A percentile compares a stretch with the other conserved stretches of the same genome.
These are phyloP conservation scores for Chloroclysta siterata DNA, from an alignment of 2,888 invertebrate species.

Conservation along the genomic window DNA sequence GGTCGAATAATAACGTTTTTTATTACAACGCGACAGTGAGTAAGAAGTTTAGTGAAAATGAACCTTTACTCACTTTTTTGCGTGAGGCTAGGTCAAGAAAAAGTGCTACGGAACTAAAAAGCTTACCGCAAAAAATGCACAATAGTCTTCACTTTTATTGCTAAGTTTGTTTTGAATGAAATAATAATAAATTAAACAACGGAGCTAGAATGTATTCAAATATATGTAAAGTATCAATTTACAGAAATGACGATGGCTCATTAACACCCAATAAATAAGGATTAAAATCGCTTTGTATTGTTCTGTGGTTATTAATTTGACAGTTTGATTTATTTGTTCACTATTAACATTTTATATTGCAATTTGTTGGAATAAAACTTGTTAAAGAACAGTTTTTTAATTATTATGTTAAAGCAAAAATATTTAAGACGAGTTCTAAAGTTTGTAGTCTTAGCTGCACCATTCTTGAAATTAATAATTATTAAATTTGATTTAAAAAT, in stretches of 20 bases:
- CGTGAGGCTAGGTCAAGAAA: constrained; percentile 27
- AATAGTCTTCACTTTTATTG: background rate
- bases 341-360: background rate
- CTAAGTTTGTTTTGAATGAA: constrained; percentile 25
- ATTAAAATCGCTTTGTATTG: constrained; percentile 40
- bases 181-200: constrained; percentile 38
- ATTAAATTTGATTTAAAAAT: background rate
- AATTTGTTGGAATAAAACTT: background rate
- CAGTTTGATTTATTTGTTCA: constrained; percentile 24
- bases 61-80: constrained; percentile 59
- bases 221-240: constrained; percentile 52
- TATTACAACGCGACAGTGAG: constrained; percentile 56
- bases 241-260: constrained; percentile 46
- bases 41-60: constrained; percentile 70
- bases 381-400: background rate
- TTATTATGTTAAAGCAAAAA: background rate
- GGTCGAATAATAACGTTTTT: constrained; percentile 70
- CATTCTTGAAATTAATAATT: background rate
- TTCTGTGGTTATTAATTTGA: constrained; percentile 32
- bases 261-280: constrained; percentile 49
- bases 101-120: constrained; percentile 6
- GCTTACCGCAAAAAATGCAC: background rate
- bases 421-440: background rate
- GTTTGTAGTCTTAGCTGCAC: background rate
- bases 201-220: constrained; percentile 48